phyloP scores from a whole-genome alignment of 2,888 invertebrate genomes.

The Trichopoda pennipes region DNA sequence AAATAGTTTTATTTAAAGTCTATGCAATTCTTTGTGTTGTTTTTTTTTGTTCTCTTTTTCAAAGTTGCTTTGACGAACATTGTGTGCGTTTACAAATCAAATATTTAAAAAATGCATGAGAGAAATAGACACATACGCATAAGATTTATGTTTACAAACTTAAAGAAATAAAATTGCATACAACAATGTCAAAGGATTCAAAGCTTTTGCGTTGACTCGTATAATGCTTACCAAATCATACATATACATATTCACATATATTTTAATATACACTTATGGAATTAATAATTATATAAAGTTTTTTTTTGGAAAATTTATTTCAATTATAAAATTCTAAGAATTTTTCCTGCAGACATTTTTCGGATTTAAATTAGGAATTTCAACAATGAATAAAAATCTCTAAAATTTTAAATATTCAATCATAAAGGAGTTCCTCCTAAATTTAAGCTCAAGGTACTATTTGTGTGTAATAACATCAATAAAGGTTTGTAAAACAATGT shows the following conservation, averaged over 20 bases:
- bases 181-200: conserved; percentile 42
- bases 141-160: conserved; percentile 11
- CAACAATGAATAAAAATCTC: too few species aligned
- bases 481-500: too few species aligned
- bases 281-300: too few species aligned
- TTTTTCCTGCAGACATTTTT: too few species aligned
- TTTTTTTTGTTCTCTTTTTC: not conserved
- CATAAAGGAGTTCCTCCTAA: too few species aligned
- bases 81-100: conserved; percentile 40
- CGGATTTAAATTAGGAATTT: too few species aligned
- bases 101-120: conserved; percentile 50
- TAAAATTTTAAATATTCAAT: too few species aligned
- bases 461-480: too few species aligned
- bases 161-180: conserved; percentile 33
- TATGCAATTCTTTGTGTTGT: not conserved
- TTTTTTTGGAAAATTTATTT: too few species aligned
- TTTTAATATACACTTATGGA: too few species aligned
- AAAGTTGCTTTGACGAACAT: conserved; percentile 43
- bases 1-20: conserved; percentile 28
- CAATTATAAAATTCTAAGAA: too few species aligned
- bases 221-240: not conserved
- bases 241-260: not conserved
- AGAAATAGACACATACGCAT: conserved; percentile 2
- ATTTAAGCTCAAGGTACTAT: too few species aligned
- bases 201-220: conserved; percentile 14